Evolutionary conservation across 2,888 invertebrate species (phyloP).

Genomic region (Seira sanloemensis): DNA sequence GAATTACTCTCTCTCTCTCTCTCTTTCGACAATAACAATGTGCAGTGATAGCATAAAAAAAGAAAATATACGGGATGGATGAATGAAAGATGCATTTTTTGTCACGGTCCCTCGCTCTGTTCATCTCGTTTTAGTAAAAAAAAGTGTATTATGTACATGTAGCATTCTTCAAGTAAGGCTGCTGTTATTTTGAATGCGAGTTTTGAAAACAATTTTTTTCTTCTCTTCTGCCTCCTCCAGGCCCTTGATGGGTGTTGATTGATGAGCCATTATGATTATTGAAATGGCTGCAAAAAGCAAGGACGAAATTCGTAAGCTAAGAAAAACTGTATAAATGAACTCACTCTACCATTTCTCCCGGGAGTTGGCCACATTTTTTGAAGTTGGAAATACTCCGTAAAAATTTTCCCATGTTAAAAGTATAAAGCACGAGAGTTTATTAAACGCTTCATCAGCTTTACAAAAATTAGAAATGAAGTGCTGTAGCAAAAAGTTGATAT

Average conservation of each 20-base stretch:
- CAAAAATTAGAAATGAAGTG: conserved; percentile 14
- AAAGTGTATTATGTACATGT: neutral
- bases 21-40: conserved; percentile 6
- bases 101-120: neutral
- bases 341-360: no score
- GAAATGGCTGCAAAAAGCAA: conserved; percentile 30
- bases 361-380: no score
- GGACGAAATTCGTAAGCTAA: neutral
- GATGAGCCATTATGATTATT: conserved; percentile 66
- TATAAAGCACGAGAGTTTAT: neutral
- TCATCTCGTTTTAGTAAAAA: conserved; percentile 25
- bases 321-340: conserved; percentile 1
- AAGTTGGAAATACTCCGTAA: no score
- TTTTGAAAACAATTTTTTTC: conserved; percentile 26
- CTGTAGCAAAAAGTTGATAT: neutral
- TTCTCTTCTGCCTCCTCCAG: neutral
- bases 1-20: conserved; percentile 17
- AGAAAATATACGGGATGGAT: neutral
- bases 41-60: neutral
- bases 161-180: no score
- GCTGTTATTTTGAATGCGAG: conserved; percentile 16
- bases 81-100: conserved; percentile 27
- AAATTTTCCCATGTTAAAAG: no score
- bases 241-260: conserved; percentile 59
- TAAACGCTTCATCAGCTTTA: conserved; percentile 3